Evolutionary conservation across 2,888 invertebrate genomes (phyloP).

Genomic region (Acrocyrtus sp.): DNA sequence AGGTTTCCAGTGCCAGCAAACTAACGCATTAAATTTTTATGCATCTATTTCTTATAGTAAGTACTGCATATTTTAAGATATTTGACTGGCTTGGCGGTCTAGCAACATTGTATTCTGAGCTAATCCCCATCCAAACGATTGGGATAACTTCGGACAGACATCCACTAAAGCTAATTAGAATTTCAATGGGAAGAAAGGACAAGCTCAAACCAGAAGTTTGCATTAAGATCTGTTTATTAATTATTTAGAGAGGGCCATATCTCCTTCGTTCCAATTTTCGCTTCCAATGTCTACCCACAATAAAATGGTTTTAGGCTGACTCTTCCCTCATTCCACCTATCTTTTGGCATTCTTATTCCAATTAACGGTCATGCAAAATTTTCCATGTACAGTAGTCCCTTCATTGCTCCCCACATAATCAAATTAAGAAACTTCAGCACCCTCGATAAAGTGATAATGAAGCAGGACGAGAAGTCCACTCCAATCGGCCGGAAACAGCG

Average conservation of each 20-base stretch:
- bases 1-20: slow-evolving; percentile 4
- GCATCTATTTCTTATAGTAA: too few species aligned
- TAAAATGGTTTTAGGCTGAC: too few species aligned
- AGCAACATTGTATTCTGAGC: slow-evolving; percentile 69
- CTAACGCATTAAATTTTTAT: too few species aligned
- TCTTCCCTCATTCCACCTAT: too few species aligned
- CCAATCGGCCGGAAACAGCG: slow-evolving; percentile 16
- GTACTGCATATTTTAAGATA: slow-evolving; percentile 50
- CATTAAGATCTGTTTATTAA: slow-evolving; percentile 59
- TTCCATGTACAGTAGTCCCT: slow-evolving; percentile 32
- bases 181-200: slow-evolving; percentile 69
- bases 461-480: not conserved
- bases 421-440: slow-evolving; percentile 24
- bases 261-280: too few species aligned
- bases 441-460: slow-evolving; percentile 1
- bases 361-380: not conserved
- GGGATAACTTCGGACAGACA: slow-evolving; percentile 73
- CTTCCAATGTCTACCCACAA: too few species aligned
- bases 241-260: too few species aligned
- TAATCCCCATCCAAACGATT: slow-evolving; percentile 70
- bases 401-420: slow-evolving; percentile 34
- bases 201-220: slow-evolving; percentile 65
- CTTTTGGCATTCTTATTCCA: not conserved
- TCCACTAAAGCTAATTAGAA: slow-evolving; percentile 72
- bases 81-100: slow-evolving; percentile 59